Conservation (phyloP, 2,797 vertebrate species). For the Macrochelys suwanniensis region DNA sequence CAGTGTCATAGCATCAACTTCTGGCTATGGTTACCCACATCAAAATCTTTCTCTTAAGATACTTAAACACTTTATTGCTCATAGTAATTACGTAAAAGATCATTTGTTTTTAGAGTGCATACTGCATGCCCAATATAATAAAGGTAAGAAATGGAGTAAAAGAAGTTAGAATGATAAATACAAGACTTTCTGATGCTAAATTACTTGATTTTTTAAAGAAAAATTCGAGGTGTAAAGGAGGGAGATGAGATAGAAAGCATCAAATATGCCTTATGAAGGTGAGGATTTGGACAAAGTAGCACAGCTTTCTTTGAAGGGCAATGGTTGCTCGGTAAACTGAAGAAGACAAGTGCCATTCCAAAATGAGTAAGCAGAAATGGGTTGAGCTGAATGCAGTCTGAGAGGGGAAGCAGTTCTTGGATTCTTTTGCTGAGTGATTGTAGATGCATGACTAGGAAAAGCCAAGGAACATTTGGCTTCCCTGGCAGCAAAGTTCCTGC, state of each 20-base stretch:
- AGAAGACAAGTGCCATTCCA: neutral
- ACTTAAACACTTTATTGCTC: conserved; percentile 16
- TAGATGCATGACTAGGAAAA: neutral
- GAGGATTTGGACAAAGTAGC: neutral
- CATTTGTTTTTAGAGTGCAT: conserved; percentile 27
- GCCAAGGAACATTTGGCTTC: neutral
- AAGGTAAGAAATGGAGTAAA: conserved; percentile 40
- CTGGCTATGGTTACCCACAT: conserved; percentile 60
- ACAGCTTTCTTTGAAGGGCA: neutral
- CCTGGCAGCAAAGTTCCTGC: neutral
- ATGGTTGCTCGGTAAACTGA: neutral
- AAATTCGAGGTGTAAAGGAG: fast-evolving
- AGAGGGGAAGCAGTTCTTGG: neutral
- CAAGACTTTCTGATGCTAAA: neutral
- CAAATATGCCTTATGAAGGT: neutral
- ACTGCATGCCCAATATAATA: neutral
- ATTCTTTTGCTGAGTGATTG: neutral
- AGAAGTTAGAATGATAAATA: conserved; percentile 36
- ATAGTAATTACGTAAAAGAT: conserved; percentile 50
- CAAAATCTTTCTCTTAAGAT: conserved; percentile 52
- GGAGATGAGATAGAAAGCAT: neutral
- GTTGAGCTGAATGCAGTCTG: neutral
- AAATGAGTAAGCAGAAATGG: neutral
- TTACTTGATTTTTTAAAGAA: neutral
- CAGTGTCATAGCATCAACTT: conserved; percentile 59